Base-by-base conservation (phyloP, 2,797 vertebrate genomes). In the Lates japonicus region DNA sequence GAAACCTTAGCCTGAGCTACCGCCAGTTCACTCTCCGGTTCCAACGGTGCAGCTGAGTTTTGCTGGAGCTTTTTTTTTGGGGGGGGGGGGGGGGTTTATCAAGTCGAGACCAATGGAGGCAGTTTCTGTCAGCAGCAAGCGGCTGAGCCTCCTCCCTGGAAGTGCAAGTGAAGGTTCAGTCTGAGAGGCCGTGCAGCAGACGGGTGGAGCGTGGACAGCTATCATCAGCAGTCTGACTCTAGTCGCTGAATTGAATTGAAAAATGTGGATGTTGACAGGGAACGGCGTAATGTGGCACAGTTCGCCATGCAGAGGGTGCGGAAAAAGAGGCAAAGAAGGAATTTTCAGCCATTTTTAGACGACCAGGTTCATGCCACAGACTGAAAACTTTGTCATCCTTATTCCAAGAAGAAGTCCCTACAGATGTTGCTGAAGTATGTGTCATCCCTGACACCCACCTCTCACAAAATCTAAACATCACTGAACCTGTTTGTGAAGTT, bases 21-120 rank as follows among this genome's bases (percentile, higher is more conserved):
- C 22, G 70, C 79, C 69, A 71, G 57, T 68, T 74, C 5, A 33
- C 63, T 72, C 62, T 72, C 69, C 52, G 67, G 67, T 69, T 87
- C 80, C 73, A 90, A 70, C 88, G 81, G 82, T 58, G 71, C 85
- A 81, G 71, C 81, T 84, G 73, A 85, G 64, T 84, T 29, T 85
- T 66, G 61, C 74, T 70, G 64, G 54, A 84, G 76, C 61, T 80
- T 86, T 84, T 81, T 41, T 29, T 29, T 29, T 29, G 1, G 25
- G 66, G 73, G 70, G 76, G 64, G 70, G 1, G 25, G 66, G 73
- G 70, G 76, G 64, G 70, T 69, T 39, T 87, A 55, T 86, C 35
- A 37, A 29, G 78, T 88, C 44, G 80, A 66, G 60, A 55, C 42
- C 3, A 2, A 29, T 29, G 25, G 17, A 80, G 77, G 79, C 78